Base-by-base conservation (phyloP, 1,140 invertebrate species). In the Charaxes varanes region DNA sequence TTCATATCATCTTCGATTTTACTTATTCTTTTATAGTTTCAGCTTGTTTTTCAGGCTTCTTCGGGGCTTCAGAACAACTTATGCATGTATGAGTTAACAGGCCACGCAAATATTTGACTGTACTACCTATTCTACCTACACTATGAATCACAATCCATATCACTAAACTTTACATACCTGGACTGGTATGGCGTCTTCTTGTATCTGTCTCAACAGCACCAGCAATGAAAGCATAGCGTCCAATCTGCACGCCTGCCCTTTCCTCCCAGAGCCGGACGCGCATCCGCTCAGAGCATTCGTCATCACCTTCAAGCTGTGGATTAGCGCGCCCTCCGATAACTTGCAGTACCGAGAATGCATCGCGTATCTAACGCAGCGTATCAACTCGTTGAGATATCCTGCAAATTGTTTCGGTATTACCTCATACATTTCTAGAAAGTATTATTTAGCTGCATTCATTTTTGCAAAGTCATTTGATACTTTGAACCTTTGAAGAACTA, bases 361-460 rank as follows among this genome's bases (percentile, higher is more conserved):
- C 3, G 49, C 55, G 45, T 77, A 70, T 16, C 70, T 47, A 10
- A 77, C 51, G 21, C 78, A 83, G 3, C 66, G 62, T 53, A 76
- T 60, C 35, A 83, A 11, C 43, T 80, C 73, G 43, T 83, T 80
- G 4, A 80, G 62, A 44, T 83, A 80, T 19, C 76, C 78, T 80
- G 48, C 7, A 67, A 62, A 38, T 28, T 40, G 15, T 28, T 7
- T 36, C 27, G 3, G 15, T 16, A 15, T 38, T 46, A 46, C 11
- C n/a, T 21, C 22, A 34, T 19, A 6, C 16, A 21, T 15, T 10
- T 6, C 11, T 16, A 10, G 15, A 8, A 17, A 36, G 13, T 36
- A 17, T 14, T 6, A 7, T 10, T 28, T 14, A 10, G 2, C 2
- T 28, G 24, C 2, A n/a, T 26, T 3, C 3, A 3, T 26, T 6